These are phyloP conservation scores for Pseudomugil gertrudae DNA, from an alignment of 2,797 vertebrate species.

Conservation along the genomic window DNA sequence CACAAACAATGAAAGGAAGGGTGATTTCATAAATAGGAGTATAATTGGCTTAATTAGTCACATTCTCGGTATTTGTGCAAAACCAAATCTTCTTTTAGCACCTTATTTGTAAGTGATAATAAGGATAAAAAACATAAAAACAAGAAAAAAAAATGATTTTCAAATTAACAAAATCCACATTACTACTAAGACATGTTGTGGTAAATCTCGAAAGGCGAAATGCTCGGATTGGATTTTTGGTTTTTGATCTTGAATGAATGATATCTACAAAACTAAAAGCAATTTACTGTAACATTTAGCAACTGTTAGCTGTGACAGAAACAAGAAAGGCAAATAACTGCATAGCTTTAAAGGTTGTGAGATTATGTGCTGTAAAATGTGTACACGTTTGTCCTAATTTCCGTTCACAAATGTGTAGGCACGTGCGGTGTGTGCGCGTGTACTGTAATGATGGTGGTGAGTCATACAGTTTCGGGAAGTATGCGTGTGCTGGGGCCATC, in stretches of 20 bases:
- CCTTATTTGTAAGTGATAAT: conserved; percentile 33
- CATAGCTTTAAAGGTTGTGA: conserved; percentile 5
- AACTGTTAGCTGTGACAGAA: conserved; percentile 14
- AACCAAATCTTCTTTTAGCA: conserved; percentile 36
- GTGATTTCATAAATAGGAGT: conserved; percentile 8
- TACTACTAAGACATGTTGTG: not conserved
- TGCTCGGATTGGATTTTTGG: not conserved
- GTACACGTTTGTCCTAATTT: conserved; percentile 44
- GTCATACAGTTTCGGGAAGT: conserved; percentile 70
- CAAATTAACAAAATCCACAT: conserved; percentile 11
- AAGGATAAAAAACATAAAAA: conserved; percentile 1
- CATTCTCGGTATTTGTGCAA: conserved; percentile 24
- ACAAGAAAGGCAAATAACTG: not conserved
- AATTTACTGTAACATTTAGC: not conserved
- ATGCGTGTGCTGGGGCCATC: conserved; percentile 66
- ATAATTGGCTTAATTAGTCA: conserved; percentile 40
- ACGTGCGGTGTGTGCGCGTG: conserved; percentile 33
- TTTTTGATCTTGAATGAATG: conserved; percentile 1
- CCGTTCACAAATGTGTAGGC: conserved; percentile 29
- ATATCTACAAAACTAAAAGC: not conserved
- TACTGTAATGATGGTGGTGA: conserved; percentile 61
- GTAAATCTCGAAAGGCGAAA: conserved; percentile 5
- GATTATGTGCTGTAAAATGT: conserved; percentile 22
- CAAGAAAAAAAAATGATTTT: conserved; percentile 4
- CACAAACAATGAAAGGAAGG: conserved; percentile 13